phyloP scores from a whole-genome alignment of 1,140 invertebrate genomes.

The Antheraea pernyi region DNA sequence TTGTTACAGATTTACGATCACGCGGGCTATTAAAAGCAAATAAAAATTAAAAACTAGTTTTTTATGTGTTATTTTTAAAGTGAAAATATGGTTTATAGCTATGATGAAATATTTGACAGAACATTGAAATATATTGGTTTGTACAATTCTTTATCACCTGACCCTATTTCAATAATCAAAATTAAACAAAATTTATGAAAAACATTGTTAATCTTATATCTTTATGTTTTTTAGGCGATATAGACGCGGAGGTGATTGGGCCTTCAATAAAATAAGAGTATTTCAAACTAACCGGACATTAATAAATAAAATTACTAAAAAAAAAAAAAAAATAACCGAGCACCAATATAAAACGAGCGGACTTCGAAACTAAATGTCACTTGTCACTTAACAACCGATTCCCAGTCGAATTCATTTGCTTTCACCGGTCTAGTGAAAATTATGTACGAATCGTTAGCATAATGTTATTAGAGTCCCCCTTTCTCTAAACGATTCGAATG shows the following conservation, averaged over 20 bases:
- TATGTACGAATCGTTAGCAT: slow-evolving; percentile 23
- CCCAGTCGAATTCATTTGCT: slow-evolving; percentile 28
- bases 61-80: background rate
- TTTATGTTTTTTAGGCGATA: too few relatives aligned
- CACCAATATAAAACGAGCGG: background rate
- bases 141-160: too few relatives aligned
- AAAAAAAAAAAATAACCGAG: background rate
- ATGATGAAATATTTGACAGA: background rate
- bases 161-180: too few relatives aligned
- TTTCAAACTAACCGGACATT: too few relatives aligned
- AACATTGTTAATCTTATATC: too few relatives aligned
- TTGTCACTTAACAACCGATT: background rate
- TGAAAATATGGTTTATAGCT: background rate
- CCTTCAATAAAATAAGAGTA: too few relatives aligned
- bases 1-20: background rate
- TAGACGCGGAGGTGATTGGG: too few relatives aligned
- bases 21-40: background rate
- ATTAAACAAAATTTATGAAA: too few relatives aligned
- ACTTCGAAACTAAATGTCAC: background rate
- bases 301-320: too few relatives aligned
- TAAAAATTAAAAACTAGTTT: background rate
- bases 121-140: background rate
- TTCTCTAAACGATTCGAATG: background rate
- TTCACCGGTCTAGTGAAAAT: slow-evolving; percentile 32
- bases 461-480: slow-evolving; percentile 15